Evolutionary conservation across 2,888 invertebrate species (phyloP).

Genomic region (Heteropelma amictum): DNA sequence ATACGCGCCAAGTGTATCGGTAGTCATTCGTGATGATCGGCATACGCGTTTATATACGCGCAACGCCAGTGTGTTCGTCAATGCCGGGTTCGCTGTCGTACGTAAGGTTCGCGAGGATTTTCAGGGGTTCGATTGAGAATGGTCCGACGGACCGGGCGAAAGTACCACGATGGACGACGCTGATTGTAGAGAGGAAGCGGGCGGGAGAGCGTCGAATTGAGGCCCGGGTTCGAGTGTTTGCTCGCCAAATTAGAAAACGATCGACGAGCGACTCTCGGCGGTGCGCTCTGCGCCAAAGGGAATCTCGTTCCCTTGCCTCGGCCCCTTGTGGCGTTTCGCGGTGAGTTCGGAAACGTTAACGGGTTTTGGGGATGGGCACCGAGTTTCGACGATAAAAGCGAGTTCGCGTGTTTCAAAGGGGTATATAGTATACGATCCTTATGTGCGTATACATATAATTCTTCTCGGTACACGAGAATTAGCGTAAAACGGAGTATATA

Average conservation of each 20-base stretch:
- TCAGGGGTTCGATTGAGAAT: slow-evolving; percentile 40
- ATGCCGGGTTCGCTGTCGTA: background rate
- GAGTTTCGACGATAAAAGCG: slow-evolving; percentile 19
- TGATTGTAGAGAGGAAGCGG: slow-evolving; percentile 1
- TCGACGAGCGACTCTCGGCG: slow-evolving; percentile 71
- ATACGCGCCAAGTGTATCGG: background rate
- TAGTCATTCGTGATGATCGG: slow-evolving; percentile 4
- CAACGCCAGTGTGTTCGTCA: slow-evolving; percentile 24
- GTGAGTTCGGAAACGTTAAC: slow-evolving; percentile 38
- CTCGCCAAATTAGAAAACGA: slow-evolving; percentile 76
- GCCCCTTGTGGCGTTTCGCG: slow-evolving; percentile 44
- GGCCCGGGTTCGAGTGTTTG: slow-evolving; percentile 69
- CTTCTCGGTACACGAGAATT: slow-evolving; percentile 25
- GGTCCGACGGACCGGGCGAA: slow-evolving; percentile 42
- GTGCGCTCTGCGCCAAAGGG: slow-evolving; percentile 65
- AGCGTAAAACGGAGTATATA: slow-evolving; percentile 33
- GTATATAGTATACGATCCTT: slow-evolving; percentile 1
- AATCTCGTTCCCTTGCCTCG: slow-evolving; percentile 56
- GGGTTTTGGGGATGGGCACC: slow-evolving; percentile 19
- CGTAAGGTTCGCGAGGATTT: slow-evolving; percentile 38
- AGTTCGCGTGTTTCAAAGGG: slow-evolving; percentile 48
- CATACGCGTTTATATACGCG: slow-evolving; percentile 11
- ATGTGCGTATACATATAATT: background rate
- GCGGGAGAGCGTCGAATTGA: slow-evolving; percentile 15
- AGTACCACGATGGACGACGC: slow-evolving; percentile 9